Evolutionary conservation across 1,140 invertebrate genomes (phyloP).

Genomic region (Eupristina koningsbergeri): DNA sequence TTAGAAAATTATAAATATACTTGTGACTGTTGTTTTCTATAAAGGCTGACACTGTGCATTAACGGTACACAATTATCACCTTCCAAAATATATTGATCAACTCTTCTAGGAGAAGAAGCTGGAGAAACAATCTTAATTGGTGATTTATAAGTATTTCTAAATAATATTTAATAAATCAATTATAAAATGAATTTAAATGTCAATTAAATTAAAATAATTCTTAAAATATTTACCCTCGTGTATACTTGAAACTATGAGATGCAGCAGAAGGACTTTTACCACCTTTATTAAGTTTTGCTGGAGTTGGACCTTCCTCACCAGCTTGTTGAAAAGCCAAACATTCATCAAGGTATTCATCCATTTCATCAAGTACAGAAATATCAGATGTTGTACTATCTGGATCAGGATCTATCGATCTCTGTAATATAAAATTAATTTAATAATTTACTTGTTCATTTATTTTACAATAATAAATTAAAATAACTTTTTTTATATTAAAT

Average conservation of each 20-base stretch:
- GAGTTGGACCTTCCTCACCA: slow-evolving; percentile 76
- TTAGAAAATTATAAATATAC: slow-evolving; percentile 53
- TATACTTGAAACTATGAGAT: slow-evolving; percentile 64
- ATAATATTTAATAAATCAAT: slow-evolving; percentile 42
- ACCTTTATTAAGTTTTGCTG: slow-evolving; percentile 77
- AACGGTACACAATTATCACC: slow-evolving; percentile 75
- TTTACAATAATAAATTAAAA: too few species aligned
- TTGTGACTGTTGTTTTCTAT: slow-evolving; percentile 82
- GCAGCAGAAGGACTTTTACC: slow-evolving; percentile 62
- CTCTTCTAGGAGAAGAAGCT: slow-evolving; percentile 51
- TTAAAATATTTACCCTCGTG: slow-evolving; percentile 56
- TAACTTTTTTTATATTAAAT: too few species aligned
- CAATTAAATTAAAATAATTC: slow-evolving; percentile 8
- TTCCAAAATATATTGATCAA: slow-evolving; percentile 67
- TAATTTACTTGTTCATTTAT: too few species aligned
- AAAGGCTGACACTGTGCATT: slow-evolving; percentile 88
- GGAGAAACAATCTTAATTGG: slow-evolving; percentile 60
- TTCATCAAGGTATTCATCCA: slow-evolving; percentile 84
- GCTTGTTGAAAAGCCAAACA: slow-evolving; percentile 75
- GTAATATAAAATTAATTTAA: slow-evolving; percentile 50
- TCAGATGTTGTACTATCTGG: slow-evolving; percentile 75
- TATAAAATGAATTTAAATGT: slow-evolving; percentile 26
- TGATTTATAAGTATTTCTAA: slow-evolving; percentile 62
- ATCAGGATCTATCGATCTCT: slow-evolving; percentile 69
- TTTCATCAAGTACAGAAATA: slow-evolving; percentile 76